phyloP scores from a whole-genome alignment of 2,888 invertebrate species.

The Watsonalla binaria region DNA sequence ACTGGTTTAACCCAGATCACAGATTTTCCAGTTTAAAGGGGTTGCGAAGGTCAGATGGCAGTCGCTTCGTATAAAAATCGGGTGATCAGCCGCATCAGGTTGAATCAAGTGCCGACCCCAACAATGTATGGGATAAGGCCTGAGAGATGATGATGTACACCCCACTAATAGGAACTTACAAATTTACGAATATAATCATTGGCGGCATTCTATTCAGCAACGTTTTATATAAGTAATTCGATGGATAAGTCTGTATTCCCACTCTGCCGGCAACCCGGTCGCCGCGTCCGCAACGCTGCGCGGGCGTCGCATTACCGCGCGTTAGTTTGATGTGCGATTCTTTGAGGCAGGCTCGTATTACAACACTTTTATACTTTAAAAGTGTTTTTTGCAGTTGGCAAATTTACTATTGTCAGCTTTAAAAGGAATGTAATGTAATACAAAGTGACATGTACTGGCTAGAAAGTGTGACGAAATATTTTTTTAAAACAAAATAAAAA shows the following conservation, averaged over 20 bases:
- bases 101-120: no score
- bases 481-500: background rate
- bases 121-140: no score
- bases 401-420: background rate
- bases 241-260: background rate
- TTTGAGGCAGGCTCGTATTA: slow-evolving; percentile 2
- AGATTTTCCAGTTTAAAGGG: no score
- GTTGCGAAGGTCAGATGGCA: no score
- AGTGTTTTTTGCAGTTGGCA: background rate
- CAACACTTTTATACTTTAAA: background rate
- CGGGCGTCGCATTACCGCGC: slow-evolving; percentile 21
- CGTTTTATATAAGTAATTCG: background rate
- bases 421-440: background rate
- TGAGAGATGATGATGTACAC: no score
- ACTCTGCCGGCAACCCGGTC: background rate
- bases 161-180: no score
- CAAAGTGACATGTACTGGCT: background rate
- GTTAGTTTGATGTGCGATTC: slow-evolving; percentile 30
- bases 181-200: background rate
- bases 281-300: slow-evolving; percentile 8
- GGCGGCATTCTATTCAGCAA: no score
- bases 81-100: no score
- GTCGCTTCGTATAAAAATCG: no score
- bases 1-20: no score
- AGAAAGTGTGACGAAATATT: background rate